A percentile compares a stretch with the other conserved stretches of the same genome.
These are phyloP conservation scores for Campoletis sonorensis DNA, from an alignment of 1,140 invertebrate species.

Conservation along the genomic window DNA sequence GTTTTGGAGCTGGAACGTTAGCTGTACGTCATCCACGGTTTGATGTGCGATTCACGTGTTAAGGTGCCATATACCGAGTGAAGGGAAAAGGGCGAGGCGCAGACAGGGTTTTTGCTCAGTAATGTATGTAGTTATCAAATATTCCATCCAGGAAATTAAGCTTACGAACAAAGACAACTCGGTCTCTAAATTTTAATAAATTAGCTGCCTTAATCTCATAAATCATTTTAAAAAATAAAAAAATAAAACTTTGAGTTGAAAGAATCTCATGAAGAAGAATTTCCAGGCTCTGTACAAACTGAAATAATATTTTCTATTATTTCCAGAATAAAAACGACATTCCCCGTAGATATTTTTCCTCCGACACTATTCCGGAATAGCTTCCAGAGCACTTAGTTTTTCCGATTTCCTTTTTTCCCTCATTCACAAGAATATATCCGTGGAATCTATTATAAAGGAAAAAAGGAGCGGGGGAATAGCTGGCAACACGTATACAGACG, in stretches of 20 bases:
- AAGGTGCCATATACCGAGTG: neutral
- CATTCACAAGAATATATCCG: neutral
- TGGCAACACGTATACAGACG: constrained; percentile 14
- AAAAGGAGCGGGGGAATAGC: neutral
- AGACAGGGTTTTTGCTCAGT: neutral
- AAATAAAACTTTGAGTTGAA: neutral
- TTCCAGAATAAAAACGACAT: neutral
- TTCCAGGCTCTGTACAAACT: neutral
- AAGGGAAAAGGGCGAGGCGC: neutral
- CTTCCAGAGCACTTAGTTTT: neutral
- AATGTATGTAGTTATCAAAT: constrained; percentile 1
- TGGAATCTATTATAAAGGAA: constrained; percentile 22
- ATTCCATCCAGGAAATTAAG: neutral
- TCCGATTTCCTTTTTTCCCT: neutral
- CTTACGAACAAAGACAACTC: no score
- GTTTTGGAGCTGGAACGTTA: constrained; percentile 26
- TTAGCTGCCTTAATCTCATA: no score
- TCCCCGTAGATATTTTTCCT: neutral
- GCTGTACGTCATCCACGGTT: neutral
- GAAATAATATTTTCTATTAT: neutral
- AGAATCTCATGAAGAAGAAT: neutral
- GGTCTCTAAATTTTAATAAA: no score
- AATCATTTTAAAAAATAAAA: no score
- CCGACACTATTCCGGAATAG: neutral
- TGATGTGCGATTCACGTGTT: constrained; percentile 38